Conservation (phyloP, 2,113 vertebrate genomes). For the Lichenostomus cassidix region DNA sequence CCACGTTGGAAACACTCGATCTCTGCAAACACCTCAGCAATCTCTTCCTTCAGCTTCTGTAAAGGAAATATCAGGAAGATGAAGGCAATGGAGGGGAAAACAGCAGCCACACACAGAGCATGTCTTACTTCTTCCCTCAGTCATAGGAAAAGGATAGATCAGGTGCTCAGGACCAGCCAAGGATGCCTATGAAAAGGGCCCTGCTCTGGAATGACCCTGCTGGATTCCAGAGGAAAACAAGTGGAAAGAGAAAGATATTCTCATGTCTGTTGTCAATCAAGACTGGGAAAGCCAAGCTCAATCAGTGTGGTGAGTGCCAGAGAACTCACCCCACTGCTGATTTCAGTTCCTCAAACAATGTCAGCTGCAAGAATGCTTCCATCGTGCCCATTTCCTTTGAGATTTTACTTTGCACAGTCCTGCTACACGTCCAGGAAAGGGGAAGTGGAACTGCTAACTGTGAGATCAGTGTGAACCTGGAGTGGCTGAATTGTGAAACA, state of each 20-base stretch:
- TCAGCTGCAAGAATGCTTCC: background rate
- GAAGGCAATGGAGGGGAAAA: background rate
- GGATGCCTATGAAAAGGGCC: background rate
- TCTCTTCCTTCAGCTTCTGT: slow-evolving; percentile 89
- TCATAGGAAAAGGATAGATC: background rate
- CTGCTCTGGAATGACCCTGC: background rate
- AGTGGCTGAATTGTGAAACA: background rate
- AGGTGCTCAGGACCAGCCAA: background rate
- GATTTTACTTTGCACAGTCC: slow-evolving; percentile 7
- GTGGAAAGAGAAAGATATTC: background rate
- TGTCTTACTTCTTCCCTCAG: background rate
- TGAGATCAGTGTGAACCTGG: background rate
- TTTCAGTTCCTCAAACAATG: slow-evolving; percentile 26
- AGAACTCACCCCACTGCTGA: background rate
- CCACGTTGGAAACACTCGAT: slow-evolving; percentile 85
- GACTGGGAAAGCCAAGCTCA: background rate
- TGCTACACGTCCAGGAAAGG: background rate
- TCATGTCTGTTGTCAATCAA: background rate
- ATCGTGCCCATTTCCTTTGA: background rate
- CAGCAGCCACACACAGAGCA: background rate
- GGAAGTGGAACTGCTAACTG: slow-evolving; percentile 5
- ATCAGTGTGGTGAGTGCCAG: background rate
- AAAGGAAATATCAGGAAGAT: background rate
- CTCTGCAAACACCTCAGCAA: slow-evolving; percentile 84
- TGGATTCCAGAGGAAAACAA: background rate